Conservation (phyloP, 2,797 vertebrate species). For the Schizothorax lantsangensis region DNA sequence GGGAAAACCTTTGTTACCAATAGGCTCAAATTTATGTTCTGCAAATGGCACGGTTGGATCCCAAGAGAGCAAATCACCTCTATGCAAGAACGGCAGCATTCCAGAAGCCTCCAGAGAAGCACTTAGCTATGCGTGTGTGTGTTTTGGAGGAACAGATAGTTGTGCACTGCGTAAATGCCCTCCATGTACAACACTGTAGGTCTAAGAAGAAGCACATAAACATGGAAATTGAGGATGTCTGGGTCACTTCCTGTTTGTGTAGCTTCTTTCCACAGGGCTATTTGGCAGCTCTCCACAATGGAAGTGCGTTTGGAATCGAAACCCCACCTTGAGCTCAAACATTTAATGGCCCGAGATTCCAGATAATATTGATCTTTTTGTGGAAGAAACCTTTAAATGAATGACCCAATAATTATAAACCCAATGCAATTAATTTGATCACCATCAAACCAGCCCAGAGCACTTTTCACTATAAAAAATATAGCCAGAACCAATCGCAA, state of each 20-base stretch:
- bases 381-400: slow-evolving; percentile 61
- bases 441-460: slow-evolving; percentile 58
- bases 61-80: slow-evolving; percentile 56
- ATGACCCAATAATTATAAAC: slow-evolving; percentile 61
- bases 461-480: slow-evolving; percentile 45
- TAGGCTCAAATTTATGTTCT: slow-evolving; percentile 61
- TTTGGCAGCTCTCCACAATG: slow-evolving; percentile 58
- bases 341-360: slow-evolving; percentile 68
- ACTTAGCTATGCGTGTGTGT: slow-evolving; percentile 43
- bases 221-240: slow-evolving; percentile 54
- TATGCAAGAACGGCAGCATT: slow-evolving; percentile 51
- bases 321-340: slow-evolving; percentile 57
- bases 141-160: slow-evolving; percentile 27
- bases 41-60: slow-evolving; percentile 51
- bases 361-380: slow-evolving; percentile 66
- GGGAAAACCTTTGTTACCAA: slow-evolving; percentile 57
- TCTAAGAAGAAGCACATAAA: slow-evolving; percentile 22
- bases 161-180: slow-evolving; percentile 6
- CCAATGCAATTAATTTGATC: slow-evolving; percentile 66
- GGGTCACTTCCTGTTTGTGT: slow-evolving; percentile 61
- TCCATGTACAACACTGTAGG: slow-evolving; percentile 16
- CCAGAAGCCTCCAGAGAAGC: slow-evolving; percentile 48
- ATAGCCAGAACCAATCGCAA: not conserved
- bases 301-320: slow-evolving; percentile 53
- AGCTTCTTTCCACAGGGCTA: slow-evolving; percentile 46